Percentiles rank a stretch among this genome's conserved stretches.
phyloP scores from a whole-genome alignment of 2,797 vertebrate species.

The Crypturellus tataupa region DNA sequence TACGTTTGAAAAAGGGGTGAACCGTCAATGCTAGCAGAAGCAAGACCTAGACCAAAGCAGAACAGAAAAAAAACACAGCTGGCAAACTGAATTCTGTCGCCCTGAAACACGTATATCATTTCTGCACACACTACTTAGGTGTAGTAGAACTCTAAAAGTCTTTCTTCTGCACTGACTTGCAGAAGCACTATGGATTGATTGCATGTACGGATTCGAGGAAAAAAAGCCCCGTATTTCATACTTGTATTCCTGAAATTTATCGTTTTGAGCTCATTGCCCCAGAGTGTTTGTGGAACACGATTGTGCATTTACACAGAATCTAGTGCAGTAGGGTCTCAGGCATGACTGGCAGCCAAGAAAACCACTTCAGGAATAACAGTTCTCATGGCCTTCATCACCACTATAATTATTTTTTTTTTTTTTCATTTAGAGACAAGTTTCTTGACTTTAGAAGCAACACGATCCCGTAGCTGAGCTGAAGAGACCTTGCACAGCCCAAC shows the following conservation, averaged over 20 bases:
- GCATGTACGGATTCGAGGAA: neutral
- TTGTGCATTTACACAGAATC: neutral
- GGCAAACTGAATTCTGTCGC: neutral
- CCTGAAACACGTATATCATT: no score
- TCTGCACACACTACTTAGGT: neutral
- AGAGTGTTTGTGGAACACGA: accelerated
- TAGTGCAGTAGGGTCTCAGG: accelerated
- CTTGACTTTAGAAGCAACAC: neutral
- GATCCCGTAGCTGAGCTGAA: neutral
- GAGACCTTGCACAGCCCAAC: neutral
- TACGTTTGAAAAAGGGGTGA: neutral
- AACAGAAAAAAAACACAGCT: neutral
- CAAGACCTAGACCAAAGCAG: neutral
- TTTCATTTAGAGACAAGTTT: neutral
- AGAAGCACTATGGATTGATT: neutral
- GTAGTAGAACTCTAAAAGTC: neutral
- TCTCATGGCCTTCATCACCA: neutral
- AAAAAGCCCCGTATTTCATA: neutral
- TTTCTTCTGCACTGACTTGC: neutral
- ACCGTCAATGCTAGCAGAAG: no score
- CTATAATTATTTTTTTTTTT: no score
- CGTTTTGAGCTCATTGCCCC: neutral
- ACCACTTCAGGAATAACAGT: neutral
- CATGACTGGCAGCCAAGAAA: neutral
- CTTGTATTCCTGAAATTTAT: neutral